These are phyloP conservation scores for Plectus sambesii DNA, from an alignment of 1,140 invertebrate species.

Conservation along the genomic window DNA sequence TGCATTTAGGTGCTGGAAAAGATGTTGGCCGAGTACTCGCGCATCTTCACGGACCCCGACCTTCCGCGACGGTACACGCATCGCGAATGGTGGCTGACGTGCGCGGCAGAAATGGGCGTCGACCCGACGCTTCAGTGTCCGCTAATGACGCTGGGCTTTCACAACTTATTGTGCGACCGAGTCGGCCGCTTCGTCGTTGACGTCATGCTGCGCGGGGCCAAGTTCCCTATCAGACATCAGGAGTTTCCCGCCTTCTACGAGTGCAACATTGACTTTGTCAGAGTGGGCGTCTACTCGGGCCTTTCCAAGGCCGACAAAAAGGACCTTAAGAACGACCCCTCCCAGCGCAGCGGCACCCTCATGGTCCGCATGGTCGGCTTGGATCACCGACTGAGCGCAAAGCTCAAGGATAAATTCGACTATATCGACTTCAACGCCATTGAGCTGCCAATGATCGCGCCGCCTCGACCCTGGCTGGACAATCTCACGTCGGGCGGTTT, in stretches of 20 bases:
- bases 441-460: constrained; percentile 22
- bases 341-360: constrained; percentile 8
- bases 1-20: constrained; percentile 18
- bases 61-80: constrained; percentile 15
- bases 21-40: constrained; percentile 25
- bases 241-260: constrained; percentile 8
- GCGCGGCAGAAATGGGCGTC: constrained; percentile 6
- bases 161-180: neutral
- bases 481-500: constrained; percentile 3
- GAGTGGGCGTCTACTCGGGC: constrained; percentile 6
- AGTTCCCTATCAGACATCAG: constrained; percentile 12
- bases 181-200: constrained; percentile 11
- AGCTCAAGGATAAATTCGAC: constrained; percentile 20
- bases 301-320: constrained; percentile 18
- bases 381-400: constrained; percentile 8
- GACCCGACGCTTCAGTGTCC: constrained; percentile 7
- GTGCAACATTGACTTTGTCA: constrained; percentile 1
- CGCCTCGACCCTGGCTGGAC: constrained; percentile 25
- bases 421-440: constrained; percentile 17
- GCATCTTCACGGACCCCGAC: constrained; percentile 21
- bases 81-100: constrained; percentile 22
- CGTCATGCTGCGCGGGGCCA: constrained; percentile 12
- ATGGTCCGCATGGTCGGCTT: constrained; percentile 16
- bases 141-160: neutral
- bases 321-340: constrained; percentile 10